A percentile compares a stretch with the other conserved stretches of the same genome.
These are phyloP conservation scores for Sialis lutaria DNA, from an alignment of 2,888 invertebrate genomes.

Conservation along the genomic window DNA sequence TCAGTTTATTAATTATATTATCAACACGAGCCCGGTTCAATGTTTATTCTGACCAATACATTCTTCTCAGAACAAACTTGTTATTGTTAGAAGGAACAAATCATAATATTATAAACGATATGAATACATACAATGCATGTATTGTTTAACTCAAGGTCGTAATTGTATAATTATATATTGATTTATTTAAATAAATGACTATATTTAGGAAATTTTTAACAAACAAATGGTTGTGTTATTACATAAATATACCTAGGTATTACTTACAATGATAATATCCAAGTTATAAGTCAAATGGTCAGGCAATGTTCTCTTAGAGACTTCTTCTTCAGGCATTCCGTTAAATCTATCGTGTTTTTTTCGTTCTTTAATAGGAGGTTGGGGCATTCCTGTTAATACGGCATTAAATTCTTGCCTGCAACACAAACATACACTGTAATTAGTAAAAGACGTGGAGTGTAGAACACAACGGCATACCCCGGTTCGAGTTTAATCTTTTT, in stretches of 20 bases:
- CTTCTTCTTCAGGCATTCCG: slow-evolving; percentile 94
- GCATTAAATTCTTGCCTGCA: slow-evolving; percentile 34
- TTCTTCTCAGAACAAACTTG: no score
- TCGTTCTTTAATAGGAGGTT: slow-evolving; percentile 59
- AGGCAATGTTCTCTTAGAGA: slow-evolving; percentile 79
- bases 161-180: no score
- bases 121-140: no score
- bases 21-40: no score
- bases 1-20: no score
- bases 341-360: slow-evolving; percentile 91
- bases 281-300: slow-evolving; percentile 87
- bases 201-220: no score
- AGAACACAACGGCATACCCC: slow-evolving; percentile 25
- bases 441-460: slow-evolving; percentile 9
- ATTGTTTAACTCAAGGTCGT: no score
- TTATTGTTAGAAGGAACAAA: no score
- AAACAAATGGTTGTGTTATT: not conserved
- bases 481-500: slow-evolving; percentile 60
- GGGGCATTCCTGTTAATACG: slow-evolving; percentile 29
- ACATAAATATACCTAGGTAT: not conserved
- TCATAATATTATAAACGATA: no score
- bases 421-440: slow-evolving; percentile 6
- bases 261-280: slow-evolving; percentile 96
- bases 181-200: no score
- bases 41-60: no score